Conservation (phyloP, 37 sponge, comb jelly and placozoan species). For the Petrosia ficiformis region DNA sequence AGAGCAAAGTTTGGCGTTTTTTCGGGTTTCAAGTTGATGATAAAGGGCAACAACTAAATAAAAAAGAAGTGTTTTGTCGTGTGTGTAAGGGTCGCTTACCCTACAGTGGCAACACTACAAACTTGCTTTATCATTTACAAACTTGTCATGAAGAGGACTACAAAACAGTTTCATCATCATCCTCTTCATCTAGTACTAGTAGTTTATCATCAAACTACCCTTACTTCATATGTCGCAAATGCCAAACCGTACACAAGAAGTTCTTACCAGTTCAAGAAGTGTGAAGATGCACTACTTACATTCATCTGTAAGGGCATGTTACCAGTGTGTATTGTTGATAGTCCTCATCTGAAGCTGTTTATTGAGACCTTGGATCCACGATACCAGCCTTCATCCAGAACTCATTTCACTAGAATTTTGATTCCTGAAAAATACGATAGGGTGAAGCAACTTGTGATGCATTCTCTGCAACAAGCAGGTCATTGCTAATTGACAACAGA, state of each 20-base stretch:
- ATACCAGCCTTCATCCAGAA: not conserved
- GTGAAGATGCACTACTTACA: not conserved
- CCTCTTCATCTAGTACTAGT: no score
- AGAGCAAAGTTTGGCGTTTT: no score
- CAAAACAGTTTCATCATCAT: no score
- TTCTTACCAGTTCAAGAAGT: not conserved
- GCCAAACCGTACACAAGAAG: not conserved
- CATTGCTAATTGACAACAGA: not conserved
- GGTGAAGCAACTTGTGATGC: not conserved
- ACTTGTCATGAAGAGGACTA: no score
- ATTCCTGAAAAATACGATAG: not conserved
- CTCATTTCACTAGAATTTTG: not conserved
- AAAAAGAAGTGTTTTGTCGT: no score
- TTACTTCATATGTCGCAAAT: not conserved
- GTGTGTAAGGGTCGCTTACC: no score
- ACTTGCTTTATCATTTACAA: no score
- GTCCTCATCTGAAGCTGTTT: not conserved
- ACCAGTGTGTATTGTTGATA: not conserved
- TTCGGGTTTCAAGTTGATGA: no score
- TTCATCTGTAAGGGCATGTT: not conserved
- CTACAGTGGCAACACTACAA: no score
- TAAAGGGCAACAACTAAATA: no score
- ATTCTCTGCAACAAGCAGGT: not conserved
- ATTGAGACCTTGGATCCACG: not conserved
- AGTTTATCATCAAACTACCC: conserved; percentile 1